Evolutionary conservation across 2,797 vertebrate genomes (phyloP), one percentile per base, ranked within the genome.

Genomic region (Adrianichthys oophorus): DNA sequence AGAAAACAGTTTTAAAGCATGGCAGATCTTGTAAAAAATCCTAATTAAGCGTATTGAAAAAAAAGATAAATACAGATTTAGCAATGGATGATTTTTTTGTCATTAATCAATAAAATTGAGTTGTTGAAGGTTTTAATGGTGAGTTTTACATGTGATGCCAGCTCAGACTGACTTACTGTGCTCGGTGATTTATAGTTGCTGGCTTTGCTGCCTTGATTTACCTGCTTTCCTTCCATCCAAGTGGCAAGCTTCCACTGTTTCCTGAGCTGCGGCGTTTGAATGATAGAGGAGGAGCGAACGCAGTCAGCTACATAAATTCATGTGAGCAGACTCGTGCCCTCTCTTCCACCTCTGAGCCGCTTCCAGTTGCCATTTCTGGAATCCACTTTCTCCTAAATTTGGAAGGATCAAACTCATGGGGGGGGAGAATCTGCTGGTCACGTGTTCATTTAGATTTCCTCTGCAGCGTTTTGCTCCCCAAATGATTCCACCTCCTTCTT

Each of bases 361-460:
- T 69, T 62, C 50, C 59, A 18, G 45, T 61, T 65, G 55, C 56
- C 54, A 49, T 68, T 77, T 81, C 74, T 78, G 41, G 37, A 69
- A 77, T 66, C 75, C 72, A 72, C 69, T 83, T 83, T 65, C 45
- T 73, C 53, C 71, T 75, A 48, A 68, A 79, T 63, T 61, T 52
- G 2, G 43, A 46, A 13, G 76, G 73, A 72, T 74, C 56, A 41
- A 42, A 72, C 29, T 21, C 72, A 66, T 26, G 65, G 80, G 66
- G 76, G 79, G 68, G 16, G 79, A 65, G n/a, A 53, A 57, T 51
- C 56, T 60, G 57, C n/a, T 12, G 32, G 65, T 72, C 75, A 79
- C 79, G 70, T 26, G 5, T 57, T 82, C 83, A 83, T 87, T 82
- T 82, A 83, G 29, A 71, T 65, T 77, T 85, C 68, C 45, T 54